Evolutionary conservation across 2,888 invertebrate genomes (phyloP).

Genomic region (Acleris emargana): DNA sequence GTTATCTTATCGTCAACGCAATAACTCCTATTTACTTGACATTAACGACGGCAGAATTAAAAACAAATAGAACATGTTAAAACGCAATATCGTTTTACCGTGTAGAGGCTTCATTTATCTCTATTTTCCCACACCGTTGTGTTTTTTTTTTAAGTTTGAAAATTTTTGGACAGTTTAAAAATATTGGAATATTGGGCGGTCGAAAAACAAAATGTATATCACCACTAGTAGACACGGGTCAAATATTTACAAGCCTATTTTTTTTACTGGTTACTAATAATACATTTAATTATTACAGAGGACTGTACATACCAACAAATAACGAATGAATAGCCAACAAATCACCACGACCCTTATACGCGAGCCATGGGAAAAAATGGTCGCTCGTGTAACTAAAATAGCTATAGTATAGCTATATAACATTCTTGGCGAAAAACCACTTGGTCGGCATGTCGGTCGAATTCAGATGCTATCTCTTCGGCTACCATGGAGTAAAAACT

Average conservation of each 20-base stretch:
- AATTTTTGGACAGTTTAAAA: too few relatives aligned
- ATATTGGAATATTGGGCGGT: too few relatives aligned
- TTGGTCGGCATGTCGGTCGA: constrained; percentile 33
- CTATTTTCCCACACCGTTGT: too few relatives aligned
- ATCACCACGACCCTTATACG: constrained; percentile 42
- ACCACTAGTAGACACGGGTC: background rate
- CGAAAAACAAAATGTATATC: too few relatives aligned
- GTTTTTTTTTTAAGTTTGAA: too few relatives aligned
- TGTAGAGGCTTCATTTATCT: too few relatives aligned
- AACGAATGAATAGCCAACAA: constrained; percentile 47
- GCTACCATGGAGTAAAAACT: constrained; percentile 13
- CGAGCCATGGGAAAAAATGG: constrained; percentile 43
- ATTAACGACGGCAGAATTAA: too few relatives aligned
- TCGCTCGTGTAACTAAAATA: background rate
- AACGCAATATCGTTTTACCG: too few relatives aligned
- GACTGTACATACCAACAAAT: constrained; percentile 39
- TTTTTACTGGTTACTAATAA: too few relatives aligned
- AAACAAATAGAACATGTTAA: background rate
- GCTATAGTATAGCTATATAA: constrained; percentile 31
- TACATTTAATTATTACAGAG: constrained; percentile 18
- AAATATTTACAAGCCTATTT: background rate
- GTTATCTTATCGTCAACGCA: too few relatives aligned
- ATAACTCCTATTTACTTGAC: too few relatives aligned
- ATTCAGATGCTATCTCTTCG: constrained; percentile 40
- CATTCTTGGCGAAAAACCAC: constrained; percentile 52